A percentile compares a stretch with the other conserved stretches of the same genome.
Evolutionary conservation across 1,140 invertebrate genomes (phyloP).

Genomic region (Hycleus cichorii): DNA sequence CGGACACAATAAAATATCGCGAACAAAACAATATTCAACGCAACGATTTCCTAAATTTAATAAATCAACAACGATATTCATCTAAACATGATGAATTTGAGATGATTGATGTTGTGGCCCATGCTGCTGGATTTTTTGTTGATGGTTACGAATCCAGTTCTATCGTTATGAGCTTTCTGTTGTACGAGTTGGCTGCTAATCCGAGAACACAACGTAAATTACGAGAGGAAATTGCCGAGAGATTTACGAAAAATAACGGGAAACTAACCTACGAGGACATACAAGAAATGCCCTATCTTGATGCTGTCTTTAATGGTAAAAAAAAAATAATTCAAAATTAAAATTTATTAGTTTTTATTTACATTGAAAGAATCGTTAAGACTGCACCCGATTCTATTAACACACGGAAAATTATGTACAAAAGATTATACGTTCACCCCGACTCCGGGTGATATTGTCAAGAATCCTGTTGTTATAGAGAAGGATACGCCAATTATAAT

Average conservation of each 20-base stretch:
- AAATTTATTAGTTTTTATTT: too few species aligned
- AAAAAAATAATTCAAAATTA: too few species aligned
- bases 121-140: slow-evolving; percentile 50
- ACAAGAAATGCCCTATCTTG: slow-evolving; percentile 43
- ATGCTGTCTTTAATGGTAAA: slow-evolving; percentile 42
- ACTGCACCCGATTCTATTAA: slow-evolving; percentile 41
- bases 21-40: slow-evolving; percentile 33
- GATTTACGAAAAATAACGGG: slow-evolving; percentile 30
- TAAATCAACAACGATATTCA: slow-evolving; percentile 20
- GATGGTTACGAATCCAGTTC: slow-evolving; percentile 52
- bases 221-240: slow-evolving; percentile 50
- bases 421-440: slow-evolving; percentile 23
- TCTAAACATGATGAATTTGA: slow-evolving; percentile 40
- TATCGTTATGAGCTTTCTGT: slow-evolving; percentile 10
- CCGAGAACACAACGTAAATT: slow-evolving; percentile 58
- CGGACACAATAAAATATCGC: slow-evolving; percentile 35
- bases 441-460: slow-evolving; percentile 19
- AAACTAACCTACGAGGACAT: slow-evolving; percentile 42
- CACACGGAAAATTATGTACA: slow-evolving; percentile 31
- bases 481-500: slow-evolving; percentile 48
- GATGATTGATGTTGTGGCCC: slow-evolving; percentile 53
- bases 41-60: slow-evolving; percentile 35
- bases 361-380: too few species aligned
- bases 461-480: slow-evolving; percentile 31
- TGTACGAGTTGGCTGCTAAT: slow-evolving; percentile 55